Base-by-base conservation (phyloP, 2,888 invertebrate species). In the Agelastica alni region DNA sequence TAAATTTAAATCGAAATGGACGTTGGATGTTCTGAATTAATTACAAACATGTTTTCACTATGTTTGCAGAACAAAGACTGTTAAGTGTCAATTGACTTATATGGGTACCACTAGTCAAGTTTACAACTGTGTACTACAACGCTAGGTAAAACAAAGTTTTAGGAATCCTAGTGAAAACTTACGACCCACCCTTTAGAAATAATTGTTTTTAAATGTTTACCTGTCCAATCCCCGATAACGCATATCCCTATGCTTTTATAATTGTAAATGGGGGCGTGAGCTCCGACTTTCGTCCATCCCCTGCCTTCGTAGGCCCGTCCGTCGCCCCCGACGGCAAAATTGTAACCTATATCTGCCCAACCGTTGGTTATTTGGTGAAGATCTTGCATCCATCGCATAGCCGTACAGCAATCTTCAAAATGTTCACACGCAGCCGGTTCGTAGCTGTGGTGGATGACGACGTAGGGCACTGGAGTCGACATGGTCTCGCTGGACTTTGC, bases 331-430 rank as follows among this genome's bases (percentile, higher is more conserved):
- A 89, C 81, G 34, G 82, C 84, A 72, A 89, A 91, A 70, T 85
- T 88, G 69, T 73, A 82, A 18, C 88, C 89, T 67, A 89, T 86
- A 69, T 89, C 88, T 49, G 82, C 84, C 87, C 88, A 89, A 0
- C 77, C 80, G 37, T 78, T 78, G 55, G 77, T 72, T 51, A 79
- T 44, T 66, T 81, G 84, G 68, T 88, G 88, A 53, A 81, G 82
- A 26, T 77, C 75, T 73, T 89, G 88, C 83, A 89, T 88, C 28
- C 77, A 75, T 44, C 80, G 76, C 87, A 89, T 70, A 12, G 82
- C 80, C 1, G 61, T 63, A 41, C 73, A 75, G 66, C 88, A 89
- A 3, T 79, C 75, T 1, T 74, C 70, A 0, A 75, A 73, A 0
- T 77, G 80, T 61, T 76, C 75, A 71, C 88, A 89, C 5, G 84